These are phyloP conservation scores for Pelusios castaneus DNA, from an alignment of 2,113 vertebrate species.

Conservation along the genomic window DNA sequence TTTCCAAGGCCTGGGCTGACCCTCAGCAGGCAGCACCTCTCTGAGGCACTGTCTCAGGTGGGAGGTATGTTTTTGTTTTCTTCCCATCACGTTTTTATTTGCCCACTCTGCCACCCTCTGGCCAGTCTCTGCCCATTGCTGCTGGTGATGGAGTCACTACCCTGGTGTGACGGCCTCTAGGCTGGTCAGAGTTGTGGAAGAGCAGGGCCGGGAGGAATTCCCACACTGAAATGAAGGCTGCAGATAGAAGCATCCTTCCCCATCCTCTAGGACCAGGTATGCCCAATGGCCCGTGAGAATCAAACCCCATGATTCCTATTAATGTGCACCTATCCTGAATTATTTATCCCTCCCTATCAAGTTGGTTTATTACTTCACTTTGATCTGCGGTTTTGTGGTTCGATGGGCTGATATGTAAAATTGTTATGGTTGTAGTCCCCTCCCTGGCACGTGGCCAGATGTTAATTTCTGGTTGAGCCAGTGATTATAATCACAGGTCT, in stretches of 20 bases:
- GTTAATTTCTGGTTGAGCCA: not conserved
- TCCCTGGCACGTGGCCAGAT: not conserved
- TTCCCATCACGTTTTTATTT: not conserved
- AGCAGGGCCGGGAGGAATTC: not conserved
- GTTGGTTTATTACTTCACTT: not conserved
- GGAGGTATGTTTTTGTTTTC: not conserved
- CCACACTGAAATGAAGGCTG: not conserved
- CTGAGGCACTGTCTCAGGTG: not conserved
- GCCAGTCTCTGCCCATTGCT: not conserved
- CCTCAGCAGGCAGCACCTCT: not conserved
- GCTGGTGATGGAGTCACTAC: not conserved
- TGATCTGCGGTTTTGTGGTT: rapidly evolving
- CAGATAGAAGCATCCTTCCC: not conserved
- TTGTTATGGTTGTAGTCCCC: not conserved
- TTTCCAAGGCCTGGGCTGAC: not conserved
- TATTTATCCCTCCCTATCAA: not conserved
- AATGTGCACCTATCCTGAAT: not conserved
- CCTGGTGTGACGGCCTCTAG: not conserved
- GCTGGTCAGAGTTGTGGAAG: not conserved
- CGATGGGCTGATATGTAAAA: not conserved
- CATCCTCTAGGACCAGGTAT: not conserved
- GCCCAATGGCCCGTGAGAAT: rapidly evolving
- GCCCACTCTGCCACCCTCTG: not conserved
- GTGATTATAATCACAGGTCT: not conserved
- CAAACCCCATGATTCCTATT: not conserved